A percentile compares a stretch with the other conserved stretches of the same genome.
Conservation (phyloP, 2,888 invertebrate species). For the Eutolmus rufibarbis region DNA sequence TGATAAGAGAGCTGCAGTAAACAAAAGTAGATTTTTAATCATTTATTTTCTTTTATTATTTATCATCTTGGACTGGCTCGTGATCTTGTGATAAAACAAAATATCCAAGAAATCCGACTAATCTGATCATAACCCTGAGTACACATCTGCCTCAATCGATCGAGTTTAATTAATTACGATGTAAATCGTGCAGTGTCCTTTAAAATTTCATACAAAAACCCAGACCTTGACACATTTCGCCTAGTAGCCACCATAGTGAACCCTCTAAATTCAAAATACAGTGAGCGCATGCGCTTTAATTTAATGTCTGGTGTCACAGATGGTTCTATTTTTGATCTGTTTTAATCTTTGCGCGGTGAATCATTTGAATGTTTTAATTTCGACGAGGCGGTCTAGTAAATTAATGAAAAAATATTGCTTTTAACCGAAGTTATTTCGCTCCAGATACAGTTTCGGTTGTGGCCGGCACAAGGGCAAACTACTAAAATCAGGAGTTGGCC, state of each 20-base stretch:
- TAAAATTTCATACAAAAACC: conserved; percentile 9
- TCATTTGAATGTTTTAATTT: not conserved
- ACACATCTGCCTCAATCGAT: not conserved
- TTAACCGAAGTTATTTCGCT: not conserved
- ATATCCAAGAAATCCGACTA: not conserved
- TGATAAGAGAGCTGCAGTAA: conserved; percentile 18
- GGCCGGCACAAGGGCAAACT: not conserved
- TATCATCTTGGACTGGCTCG: not conserved
- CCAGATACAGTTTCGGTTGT: not conserved
- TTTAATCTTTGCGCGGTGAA: not conserved
- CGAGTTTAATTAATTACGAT: not conserved
- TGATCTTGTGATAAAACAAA: not conserved
- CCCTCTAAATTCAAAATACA: conserved; percentile 16
- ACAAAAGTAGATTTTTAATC: conserved; percentile 10
- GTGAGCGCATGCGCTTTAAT: conserved; percentile 41
- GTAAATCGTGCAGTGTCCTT: not conserved
- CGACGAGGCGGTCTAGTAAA: not conserved
- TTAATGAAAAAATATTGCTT: not conserved
- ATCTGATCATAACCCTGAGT: not conserved
- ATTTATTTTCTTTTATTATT: not conserved
- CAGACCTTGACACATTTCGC: conserved; percentile 44
- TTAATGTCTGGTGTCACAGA: conserved; percentile 34
- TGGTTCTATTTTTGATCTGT: conserved; percentile 27
- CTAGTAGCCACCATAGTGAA: not conserved
- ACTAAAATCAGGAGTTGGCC: not conserved